Percentiles rank a stretch among this genome's conserved stretches.
Evolutionary conservation across 2,113 vertebrate species (phyloP).

Genomic region (Ictidomys tridecemlineatus): DNA sequence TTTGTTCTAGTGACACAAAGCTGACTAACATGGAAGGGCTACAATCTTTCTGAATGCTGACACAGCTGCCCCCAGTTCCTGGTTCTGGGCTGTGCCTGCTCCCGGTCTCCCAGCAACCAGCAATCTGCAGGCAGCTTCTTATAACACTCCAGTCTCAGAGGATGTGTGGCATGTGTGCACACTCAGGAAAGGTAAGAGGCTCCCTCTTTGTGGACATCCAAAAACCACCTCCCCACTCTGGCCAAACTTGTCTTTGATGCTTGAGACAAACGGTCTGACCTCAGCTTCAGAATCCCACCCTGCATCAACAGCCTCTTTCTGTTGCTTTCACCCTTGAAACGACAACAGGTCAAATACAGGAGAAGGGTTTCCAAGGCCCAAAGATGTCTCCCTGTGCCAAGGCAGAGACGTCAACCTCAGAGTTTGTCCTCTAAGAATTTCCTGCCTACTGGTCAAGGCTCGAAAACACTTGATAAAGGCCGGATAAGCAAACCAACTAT

Average conservation of each 20-base stretch:
- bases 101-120: not conserved
- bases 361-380: not conserved
- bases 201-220: not conserved
- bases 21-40: fast-evolving
- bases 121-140: not conserved
- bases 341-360: not conserved
- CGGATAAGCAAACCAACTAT: slow-evolving; percentile 8
- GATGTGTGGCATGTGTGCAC: fast-evolving
- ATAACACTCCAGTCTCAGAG: not conserved
- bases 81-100: too few species aligned
- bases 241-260: not conserved
- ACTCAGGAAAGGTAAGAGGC: not conserved
- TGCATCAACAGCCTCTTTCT: not conserved
- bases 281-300: not conserved
- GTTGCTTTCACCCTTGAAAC: not conserved
- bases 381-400: not conserved
- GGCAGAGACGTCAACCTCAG: not conserved
- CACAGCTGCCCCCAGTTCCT: not conserved
- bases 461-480: slow-evolving; percentile 23
- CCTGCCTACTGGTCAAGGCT: slow-evolving; percentile 51
- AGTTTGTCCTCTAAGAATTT: slow-evolving; percentile 16
- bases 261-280: not conserved
- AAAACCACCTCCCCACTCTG: fast-evolving
- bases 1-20: not conserved
- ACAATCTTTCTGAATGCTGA: not conserved